Percentiles rank a stretch among this genome's conserved stretches.
Conservation (phyloP, 2,888 invertebrate genomes). For the Zygogramma bicolorata region DNA sequence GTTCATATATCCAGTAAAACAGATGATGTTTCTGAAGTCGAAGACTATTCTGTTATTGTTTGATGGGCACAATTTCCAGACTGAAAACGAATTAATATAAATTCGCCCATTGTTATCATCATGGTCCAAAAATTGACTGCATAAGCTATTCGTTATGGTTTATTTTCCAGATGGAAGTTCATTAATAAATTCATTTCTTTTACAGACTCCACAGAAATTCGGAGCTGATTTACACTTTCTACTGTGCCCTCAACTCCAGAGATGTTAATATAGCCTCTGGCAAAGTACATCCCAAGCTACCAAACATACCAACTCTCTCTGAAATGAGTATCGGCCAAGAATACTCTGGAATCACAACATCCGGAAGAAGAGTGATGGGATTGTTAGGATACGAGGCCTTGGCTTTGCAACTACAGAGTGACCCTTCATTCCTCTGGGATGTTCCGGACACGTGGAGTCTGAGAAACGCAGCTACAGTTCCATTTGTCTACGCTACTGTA, state of each 20-base stretch:
- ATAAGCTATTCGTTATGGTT: too few relatives aligned
- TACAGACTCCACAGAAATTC: too few relatives aligned
- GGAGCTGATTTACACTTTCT: constrained; percentile 94
- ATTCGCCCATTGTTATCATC: too few relatives aligned
- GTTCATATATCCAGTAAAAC: too few relatives aligned
- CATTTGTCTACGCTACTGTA: constrained; percentile 73
- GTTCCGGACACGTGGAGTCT: constrained; percentile 72
- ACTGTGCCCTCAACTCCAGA: too few relatives aligned
- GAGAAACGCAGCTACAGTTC: constrained; percentile 76
- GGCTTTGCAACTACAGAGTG: constrained; percentile 64
- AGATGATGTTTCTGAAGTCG: too few relatives aligned
- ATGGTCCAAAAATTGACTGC: too few relatives aligned
- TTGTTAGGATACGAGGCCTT: constrained; percentile 63
- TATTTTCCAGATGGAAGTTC: too few relatives aligned
- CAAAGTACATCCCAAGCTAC: constrained; percentile 79
- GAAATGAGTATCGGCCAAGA: constrained; percentile 79
- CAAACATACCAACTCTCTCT: constrained; percentile 85
- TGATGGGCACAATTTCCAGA: too few relatives aligned
- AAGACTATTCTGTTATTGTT: too few relatives aligned
- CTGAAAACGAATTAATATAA: too few relatives aligned
- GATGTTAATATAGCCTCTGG: constrained; percentile 90
- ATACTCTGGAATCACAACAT: constrained; percentile 71
- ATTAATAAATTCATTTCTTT: too few relatives aligned
- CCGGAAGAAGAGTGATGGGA: constrained; percentile 68
- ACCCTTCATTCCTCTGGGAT: constrained; percentile 67